Base-by-base conservation (phyloP, 1,140 invertebrate species). In the Gryllus bimaculatus region DNA sequence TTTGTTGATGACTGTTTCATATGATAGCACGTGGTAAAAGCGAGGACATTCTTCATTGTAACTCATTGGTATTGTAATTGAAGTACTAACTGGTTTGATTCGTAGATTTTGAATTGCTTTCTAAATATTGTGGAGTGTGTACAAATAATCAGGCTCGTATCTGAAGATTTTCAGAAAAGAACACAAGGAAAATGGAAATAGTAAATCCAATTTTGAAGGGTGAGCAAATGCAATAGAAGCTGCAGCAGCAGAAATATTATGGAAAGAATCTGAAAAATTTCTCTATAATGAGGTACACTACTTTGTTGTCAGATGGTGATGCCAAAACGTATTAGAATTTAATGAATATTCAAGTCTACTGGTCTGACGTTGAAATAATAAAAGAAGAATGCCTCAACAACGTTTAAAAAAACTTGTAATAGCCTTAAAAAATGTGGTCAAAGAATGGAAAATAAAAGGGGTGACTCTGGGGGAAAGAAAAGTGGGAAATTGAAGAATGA, bases 321-420 rank as follows among this genome's bases (percentile, higher is more conserved):
- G 81, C 81, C 12, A 82, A 83, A 78, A 81, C 83, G 5, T 81
- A 81, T 66, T 78, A 79, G 20, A 81, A 81, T 74, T 77, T 84
- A 21, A 47, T 77, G 10, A 78, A 76, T 12, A 75, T 82, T n/a
- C 76, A 82, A 47, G 74, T 82, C 12, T 83, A 83, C 78, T 79
- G 82, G 74, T 3, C 49, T 48, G 75, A 81, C 39, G 78, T 81
- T 20, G 47, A 79, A 77, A 81, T 84, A 39, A 39, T 39, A 39
- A 73, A 73, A 21, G 82, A 83, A 80, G 83, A 84, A 76, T 84
- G 83, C 39, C 20, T 84, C 8, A 84, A 84, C 80, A 83, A 83
- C 77, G 81, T 83, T 15, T 77, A 54, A 84, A 83, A 79, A 80
- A 82, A n/a, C 15, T 77, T 13, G 39, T 18, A 12, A 48, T 8